Percentiles rank a stretch among this genome's conserved stretches.
Conservation (phyloP, 2,797 vertebrate genomes). For the Lagorchestes hirsutus region DNA sequence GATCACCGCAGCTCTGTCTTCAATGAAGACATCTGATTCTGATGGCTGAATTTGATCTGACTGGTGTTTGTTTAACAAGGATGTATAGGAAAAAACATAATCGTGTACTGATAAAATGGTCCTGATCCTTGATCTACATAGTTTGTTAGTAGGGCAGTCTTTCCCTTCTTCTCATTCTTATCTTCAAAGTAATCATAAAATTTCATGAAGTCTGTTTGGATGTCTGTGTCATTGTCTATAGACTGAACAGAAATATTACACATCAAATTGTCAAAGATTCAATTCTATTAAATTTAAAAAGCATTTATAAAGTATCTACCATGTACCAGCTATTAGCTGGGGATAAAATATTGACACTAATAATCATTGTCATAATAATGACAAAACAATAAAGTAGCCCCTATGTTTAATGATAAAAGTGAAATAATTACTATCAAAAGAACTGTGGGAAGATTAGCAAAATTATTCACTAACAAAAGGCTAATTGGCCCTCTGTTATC, state of each 20-base stretch:
- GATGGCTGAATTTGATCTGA: constrained; percentile 85
- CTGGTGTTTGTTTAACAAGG: constrained; percentile 85
- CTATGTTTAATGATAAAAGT: not conserved
- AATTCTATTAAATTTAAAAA: not conserved
- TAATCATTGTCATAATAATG: not conserved
- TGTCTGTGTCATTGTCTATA: constrained; percentile 78
- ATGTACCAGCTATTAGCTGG: not conserved
- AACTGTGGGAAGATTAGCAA: not conserved
- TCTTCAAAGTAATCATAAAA: constrained; percentile 80
- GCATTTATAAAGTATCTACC: not conserved
- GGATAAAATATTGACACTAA: not conserved
- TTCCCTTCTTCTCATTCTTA: constrained; percentile 84
- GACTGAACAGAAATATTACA: constrained; percentile 79
- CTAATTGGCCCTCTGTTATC: not conserved
- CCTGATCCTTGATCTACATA: constrained; percentile 86
- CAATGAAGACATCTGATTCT: constrained; percentile 86
- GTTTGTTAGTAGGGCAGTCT: constrained; percentile 86
- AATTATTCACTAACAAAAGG: not conserved
- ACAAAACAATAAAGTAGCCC: not conserved
- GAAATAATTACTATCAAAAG: not conserved
- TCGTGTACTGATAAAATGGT: constrained; percentile 84
- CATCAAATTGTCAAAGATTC: constrained; percentile 15
- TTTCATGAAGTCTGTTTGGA: constrained; percentile 79
- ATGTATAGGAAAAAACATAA: constrained; percentile 88
- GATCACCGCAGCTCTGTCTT: constrained; percentile 87